These are phyloP conservation scores for Orbicella faveolata DNA, from an alignment of 64 coral and sea anemone genomes.

Conservation along the genomic window DNA sequence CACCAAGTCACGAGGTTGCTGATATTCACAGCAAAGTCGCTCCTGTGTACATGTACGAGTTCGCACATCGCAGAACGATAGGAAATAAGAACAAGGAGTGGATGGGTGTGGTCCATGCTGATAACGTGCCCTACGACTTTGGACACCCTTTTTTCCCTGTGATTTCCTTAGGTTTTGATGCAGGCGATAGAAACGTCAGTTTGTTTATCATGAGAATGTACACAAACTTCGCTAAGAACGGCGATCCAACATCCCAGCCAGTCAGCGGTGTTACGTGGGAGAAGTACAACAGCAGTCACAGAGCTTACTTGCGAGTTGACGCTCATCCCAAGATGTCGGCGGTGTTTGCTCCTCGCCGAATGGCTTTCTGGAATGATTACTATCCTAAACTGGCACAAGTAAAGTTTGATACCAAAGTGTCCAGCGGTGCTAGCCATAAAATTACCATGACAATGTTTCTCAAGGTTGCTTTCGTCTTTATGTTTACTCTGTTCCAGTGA, in stretches of 20 bases:
- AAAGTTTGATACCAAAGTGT: neutral
- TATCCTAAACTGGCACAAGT: constrained; percentile 39
- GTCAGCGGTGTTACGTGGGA: constrained; percentile 22
- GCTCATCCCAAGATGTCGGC: constrained; percentile 17
- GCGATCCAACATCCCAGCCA: constrained; percentile 40
- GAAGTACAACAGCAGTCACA: constrained; percentile 25
- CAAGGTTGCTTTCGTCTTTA: neutral
- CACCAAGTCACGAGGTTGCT: constrained; percentile 58
- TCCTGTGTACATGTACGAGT: constrained; percentile 54
- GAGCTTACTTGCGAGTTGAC: constrained; percentile 28
- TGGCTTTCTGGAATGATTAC: constrained; percentile 75
- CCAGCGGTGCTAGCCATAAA: neutral
- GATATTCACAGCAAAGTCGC: constrained; percentile 40
- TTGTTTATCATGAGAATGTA: constrained; percentile 40
- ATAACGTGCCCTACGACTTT: constrained; percentile 62
- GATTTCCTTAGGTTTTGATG: constrained; percentile 19
- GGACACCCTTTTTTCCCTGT: constrained; percentile 12
- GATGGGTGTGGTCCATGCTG: constrained; percentile 54
- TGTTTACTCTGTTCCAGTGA: neutral
- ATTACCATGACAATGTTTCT: neutral
- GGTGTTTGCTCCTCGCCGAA: constrained; percentile 15
- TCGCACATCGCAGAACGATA: constrained; percentile 35
- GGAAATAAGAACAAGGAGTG: neutral
- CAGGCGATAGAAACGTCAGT: constrained; percentile 67
- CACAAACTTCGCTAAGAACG: constrained; percentile 60